Conservation (phyloP, 2,113 vertebrate species). For the Trinectes maculatus region DNA sequence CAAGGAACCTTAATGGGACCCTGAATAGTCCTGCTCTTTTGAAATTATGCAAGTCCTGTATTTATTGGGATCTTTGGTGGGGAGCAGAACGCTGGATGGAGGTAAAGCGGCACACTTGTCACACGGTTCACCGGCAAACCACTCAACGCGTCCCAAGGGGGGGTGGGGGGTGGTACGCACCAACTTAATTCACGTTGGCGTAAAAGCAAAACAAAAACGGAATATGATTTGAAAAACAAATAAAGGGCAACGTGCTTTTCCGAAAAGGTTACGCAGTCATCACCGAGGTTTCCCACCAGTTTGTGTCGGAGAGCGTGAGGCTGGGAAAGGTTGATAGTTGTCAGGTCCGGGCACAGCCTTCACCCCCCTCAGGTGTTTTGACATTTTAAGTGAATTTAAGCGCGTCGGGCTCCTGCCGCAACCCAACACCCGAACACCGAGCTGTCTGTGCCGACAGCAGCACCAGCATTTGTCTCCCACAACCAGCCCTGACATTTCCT, state of each 20-base stretch:
- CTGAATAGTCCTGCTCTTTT: constrained; percentile 61
- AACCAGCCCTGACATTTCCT: constrained; percentile 72
- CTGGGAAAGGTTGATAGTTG: constrained; percentile 64
- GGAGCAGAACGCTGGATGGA: neutral
- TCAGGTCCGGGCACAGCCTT: constrained; percentile 59
- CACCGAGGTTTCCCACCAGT: constrained; percentile 60
- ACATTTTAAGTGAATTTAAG: constrained; percentile 78
- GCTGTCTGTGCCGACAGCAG: constrained; percentile 64
- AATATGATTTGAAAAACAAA: constrained; percentile 61
- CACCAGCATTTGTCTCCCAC: constrained; percentile 62
- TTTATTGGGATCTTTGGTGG: constrained; percentile 53
- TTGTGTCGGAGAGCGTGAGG: constrained; percentile 48
- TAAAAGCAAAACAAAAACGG: constrained; percentile 46
- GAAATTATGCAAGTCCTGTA: constrained; percentile 35
- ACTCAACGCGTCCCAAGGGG: constrained; percentile 6
- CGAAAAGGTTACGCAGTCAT: constrained; percentile 73
- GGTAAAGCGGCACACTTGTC: too few species aligned
- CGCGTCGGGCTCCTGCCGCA: constrained; percentile 54
- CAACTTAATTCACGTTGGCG: constrained; percentile 26
- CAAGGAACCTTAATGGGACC: constrained; percentile 42
- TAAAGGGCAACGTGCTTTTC: constrained; percentile 58
- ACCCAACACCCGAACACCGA: constrained; percentile 49
- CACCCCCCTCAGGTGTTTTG: constrained; percentile 71
- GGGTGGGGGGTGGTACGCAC: neutral
- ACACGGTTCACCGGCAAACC: constrained; percentile 12